Percentiles rank a stretch among this genome's conserved stretches.
Conservation (phyloP, 2,888 invertebrate species). For the Synergus itoensis region DNA sequence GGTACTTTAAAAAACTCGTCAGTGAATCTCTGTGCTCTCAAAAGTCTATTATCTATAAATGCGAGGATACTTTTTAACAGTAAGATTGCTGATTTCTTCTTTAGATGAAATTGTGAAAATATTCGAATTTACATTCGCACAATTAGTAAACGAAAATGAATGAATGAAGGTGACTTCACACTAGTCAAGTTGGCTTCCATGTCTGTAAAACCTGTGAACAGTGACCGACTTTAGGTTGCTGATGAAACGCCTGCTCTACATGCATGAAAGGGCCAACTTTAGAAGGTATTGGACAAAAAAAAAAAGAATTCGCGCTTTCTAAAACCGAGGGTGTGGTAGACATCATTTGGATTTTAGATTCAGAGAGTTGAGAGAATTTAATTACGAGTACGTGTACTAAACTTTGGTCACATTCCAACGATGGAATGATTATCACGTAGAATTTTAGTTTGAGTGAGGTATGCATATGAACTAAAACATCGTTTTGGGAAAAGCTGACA, state of each 20-base stretch:
- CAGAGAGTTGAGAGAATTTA: background rate
- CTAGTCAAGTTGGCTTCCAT: no score
- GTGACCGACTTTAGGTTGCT: no score
- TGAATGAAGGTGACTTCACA: no score
- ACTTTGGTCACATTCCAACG: background rate
- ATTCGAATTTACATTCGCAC: no score
- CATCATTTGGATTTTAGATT: background rate
- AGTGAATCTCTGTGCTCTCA: conserved; percentile 15
- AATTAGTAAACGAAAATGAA: no score
- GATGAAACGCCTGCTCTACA: no score
- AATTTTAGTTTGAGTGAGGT: background rate
- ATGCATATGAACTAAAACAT: background rate
- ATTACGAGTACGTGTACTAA: background rate
- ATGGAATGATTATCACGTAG: background rate
- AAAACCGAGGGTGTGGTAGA: background rate
- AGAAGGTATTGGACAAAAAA: no score
- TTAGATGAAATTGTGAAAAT: background rate
- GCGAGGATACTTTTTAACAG: background rate
- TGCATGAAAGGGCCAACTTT: no score
- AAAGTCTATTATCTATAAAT: conserved; percentile 8
- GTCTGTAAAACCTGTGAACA: no score
- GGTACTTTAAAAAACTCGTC: conserved; percentile 14
- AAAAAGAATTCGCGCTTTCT: background rate
- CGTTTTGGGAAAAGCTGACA: background rate
- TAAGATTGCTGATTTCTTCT: background rate